Evolutionary conservation across 1,140 invertebrate species (phyloP).

Genomic region (Drosophila lacertosa): DNA sequence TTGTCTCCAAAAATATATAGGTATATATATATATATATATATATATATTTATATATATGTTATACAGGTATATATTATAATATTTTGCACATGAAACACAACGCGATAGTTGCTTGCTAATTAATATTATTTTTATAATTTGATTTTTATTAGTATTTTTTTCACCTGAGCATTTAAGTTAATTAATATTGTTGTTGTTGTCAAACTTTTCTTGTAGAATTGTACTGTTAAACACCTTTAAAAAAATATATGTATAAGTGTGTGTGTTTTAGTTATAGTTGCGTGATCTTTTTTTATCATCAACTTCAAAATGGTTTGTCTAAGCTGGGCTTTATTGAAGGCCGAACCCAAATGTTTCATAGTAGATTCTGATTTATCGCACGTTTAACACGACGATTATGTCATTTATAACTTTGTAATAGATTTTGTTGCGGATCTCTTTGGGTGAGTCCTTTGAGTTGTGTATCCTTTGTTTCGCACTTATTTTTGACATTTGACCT

Average conservation of each 20-base stretch:
- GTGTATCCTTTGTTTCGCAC: slow-evolving; percentile 18
- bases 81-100: slow-evolving; percentile 78
- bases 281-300: slow-evolving; percentile 7
- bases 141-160: slow-evolving; percentile 17
- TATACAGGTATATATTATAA: slow-evolving; percentile 40
- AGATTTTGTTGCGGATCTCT: slow-evolving; percentile 6
- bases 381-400: slow-evolving; percentile 7
- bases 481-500: slow-evolving; percentile 53
- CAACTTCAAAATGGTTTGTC: background rate
- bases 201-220: slow-evolving; percentile 20
- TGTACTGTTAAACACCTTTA: slow-evolving; percentile 62
- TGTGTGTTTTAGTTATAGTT: slow-evolving; percentile 8
- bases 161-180: slow-evolving; percentile 67
- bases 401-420: slow-evolving; percentile 25
- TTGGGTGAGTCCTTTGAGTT: background rate
- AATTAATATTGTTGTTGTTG: slow-evolving; percentile 32
- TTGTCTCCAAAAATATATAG: slow-evolving; percentile 72
- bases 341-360: slow-evolving; percentile 3
- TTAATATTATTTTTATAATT: slow-evolving; percentile 26
- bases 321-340: slow-evolving; percentile 2
- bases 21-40: slow-evolving; percentile 30
- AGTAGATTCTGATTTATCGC: background rate
- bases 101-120: slow-evolving; percentile 55
- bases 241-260: slow-evolving; percentile 61
- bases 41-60: slow-evolving; percentile 38